These are phyloP conservation scores for Vicugna pacos DNA, from an alignment of 2,113 vertebrate species.

Conservation along the genomic window DNA sequence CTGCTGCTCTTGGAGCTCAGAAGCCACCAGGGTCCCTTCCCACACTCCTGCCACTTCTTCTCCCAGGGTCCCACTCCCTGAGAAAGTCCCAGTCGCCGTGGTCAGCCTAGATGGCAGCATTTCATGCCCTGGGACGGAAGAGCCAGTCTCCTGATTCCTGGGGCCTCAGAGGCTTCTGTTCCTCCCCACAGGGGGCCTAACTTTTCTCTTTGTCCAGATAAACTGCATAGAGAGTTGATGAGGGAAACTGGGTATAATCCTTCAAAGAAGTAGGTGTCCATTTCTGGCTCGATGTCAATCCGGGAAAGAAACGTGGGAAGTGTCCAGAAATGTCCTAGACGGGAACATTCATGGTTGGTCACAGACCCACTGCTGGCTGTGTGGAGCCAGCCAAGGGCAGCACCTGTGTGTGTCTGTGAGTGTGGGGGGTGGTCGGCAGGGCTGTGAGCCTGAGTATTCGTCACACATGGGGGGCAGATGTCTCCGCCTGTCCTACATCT, in stretches of 20 bases:
- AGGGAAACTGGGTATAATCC: not conserved
- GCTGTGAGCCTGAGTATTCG: not conserved
- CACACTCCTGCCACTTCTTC: not conserved
- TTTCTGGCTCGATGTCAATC: not conserved
- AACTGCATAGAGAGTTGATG: not conserved
- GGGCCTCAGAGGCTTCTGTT: not conserved
- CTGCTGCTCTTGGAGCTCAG: not conserved
- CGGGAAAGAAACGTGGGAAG: not conserved
- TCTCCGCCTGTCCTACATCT: not conserved
- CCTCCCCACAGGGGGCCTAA: not conserved
- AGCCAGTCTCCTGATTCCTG: not conserved
- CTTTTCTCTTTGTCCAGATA: not conserved
- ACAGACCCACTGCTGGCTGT: not conserved
- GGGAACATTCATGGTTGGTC: not conserved
- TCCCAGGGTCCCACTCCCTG: not conserved
- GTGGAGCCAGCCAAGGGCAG: not conserved
- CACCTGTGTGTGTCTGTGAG: not conserved
- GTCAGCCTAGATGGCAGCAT: not conserved
- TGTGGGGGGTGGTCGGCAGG: not conserved
- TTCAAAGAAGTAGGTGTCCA: not conserved
- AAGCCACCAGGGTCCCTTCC: not conserved
- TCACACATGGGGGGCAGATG: not conserved
- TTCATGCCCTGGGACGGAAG: not conserved
- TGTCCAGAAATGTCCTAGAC: not conserved
- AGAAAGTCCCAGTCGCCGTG: not conserved